These are phyloP conservation scores for Forficula auricularia DNA, from an alignment of 1,140 invertebrate species.

Conservation along the genomic window DNA sequence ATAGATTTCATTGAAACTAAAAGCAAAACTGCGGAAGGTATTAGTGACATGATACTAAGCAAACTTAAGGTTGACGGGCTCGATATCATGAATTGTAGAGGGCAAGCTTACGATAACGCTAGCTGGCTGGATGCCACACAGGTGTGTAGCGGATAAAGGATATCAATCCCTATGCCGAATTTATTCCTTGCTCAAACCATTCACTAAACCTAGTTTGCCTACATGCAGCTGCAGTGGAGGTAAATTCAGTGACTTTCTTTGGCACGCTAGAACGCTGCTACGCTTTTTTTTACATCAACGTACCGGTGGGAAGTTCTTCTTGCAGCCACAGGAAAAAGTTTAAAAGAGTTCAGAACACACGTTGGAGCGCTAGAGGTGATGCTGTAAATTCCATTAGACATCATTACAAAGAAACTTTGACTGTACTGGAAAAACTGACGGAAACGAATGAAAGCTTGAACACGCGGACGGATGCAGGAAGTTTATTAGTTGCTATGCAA, in stretches of 20 bases:
- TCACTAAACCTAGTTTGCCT: conserved; percentile 15
- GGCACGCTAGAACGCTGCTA: conserved; percentile 11
- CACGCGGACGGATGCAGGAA: conserved; percentile 11
- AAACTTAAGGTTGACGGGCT: conserved; percentile 5
- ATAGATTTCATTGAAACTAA: conserved; percentile 9
- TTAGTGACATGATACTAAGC: conserved; percentile 5
- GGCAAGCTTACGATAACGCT: conserved; percentile 19
- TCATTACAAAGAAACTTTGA: conserved; percentile 9
- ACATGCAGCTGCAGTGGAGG: conserved; percentile 12
- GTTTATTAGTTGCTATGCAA: conserved; percentile 13
- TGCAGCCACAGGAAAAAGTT: not conserved
- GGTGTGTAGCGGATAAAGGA: conserved; percentile 16
- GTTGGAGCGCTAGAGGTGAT: conserved; percentile 2
- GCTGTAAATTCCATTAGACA: conserved; percentile 3
- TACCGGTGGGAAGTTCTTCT: not conserved
- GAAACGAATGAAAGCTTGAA: conserved; percentile 17
- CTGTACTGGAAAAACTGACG: conserved; percentile 14
- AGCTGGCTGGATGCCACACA: conserved; percentile 16
- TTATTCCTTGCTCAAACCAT: conserved; percentile 16
- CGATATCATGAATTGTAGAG: conserved; percentile 12
- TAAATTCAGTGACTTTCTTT: conserved; percentile 12
- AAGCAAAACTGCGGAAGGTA: conserved; percentile 10
- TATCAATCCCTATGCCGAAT: conserved; percentile 14
- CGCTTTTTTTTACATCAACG: conserved; percentile 6
- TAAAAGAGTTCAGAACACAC: not conserved